phyloP scores from a whole-genome alignment of 2,888 invertebrate genomes.

The Cheilosia variabilis region DNA sequence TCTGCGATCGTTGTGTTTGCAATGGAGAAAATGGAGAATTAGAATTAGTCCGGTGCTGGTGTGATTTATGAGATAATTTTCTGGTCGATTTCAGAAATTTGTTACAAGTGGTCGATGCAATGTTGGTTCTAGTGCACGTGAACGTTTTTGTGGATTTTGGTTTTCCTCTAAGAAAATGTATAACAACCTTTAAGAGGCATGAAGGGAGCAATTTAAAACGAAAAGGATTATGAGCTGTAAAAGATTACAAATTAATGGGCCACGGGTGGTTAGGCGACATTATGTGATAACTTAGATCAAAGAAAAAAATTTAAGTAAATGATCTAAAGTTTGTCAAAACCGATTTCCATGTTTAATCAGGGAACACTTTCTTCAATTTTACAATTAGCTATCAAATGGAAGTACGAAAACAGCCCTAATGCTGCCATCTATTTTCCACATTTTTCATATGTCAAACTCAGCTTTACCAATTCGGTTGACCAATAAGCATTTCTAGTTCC shows the following conservation, averaged over 20 bases:
- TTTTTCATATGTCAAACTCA: too few relatives aligned
- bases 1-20: slow-evolving; percentile 35
- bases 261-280: slow-evolving; percentile 1
- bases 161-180: background rate
- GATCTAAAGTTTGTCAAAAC: too few relatives aligned
- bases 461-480: too few relatives aligned
- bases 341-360: too few relatives aligned
- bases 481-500: too few relatives aligned
- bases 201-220: background rate
- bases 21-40: slow-evolving; percentile 19
- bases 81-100: slow-evolving; percentile 72
- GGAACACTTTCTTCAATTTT: too few relatives aligned
- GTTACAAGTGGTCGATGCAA: slow-evolving; percentile 53
- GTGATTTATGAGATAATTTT: slow-evolving; percentile 75
- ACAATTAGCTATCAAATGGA: too few relatives aligned
- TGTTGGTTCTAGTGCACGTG: slow-evolving; percentile 10
- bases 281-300: background rate
- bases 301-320: background rate
- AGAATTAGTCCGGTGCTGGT: slow-evolving; percentile 19
- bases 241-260: slow-evolving; percentile 1
- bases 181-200: background rate
- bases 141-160: slow-evolving; percentile 2
- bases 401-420: too few relatives aligned
- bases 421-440: too few relatives aligned
- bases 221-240: slow-evolving; percentile 15